A percentile compares a stretch with the other conserved stretches of the same genome.
Evolutionary conservation across 1,140 invertebrate genomes (phyloP).

Genomic region (Diprion similis): DNA sequence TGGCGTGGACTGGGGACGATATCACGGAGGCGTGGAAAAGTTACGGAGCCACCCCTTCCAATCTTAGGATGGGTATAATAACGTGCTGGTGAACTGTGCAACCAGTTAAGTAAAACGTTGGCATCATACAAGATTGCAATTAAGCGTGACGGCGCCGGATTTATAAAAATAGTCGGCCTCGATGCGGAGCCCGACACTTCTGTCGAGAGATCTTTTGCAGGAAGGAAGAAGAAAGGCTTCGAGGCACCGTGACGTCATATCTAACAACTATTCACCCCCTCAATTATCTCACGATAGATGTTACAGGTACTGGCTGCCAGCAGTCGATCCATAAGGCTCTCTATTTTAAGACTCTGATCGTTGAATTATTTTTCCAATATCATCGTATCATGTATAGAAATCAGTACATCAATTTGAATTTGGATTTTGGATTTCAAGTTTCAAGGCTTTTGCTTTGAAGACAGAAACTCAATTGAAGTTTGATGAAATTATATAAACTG

Average conservation of each 20-base stretch:
- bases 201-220: neutral
- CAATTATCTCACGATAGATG: neutral
- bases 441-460: too few relatives aligned
- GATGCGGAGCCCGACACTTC: neutral
- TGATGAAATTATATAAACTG: too few relatives aligned
- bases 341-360: too few relatives aligned
- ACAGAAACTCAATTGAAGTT: too few relatives aligned
- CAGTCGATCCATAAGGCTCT: neutral
- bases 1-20: neutral
- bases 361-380: too few relatives aligned
- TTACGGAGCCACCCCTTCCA: neutral
- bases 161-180: slow-evolving; percentile 38
- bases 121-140: slow-evolving; percentile 42
- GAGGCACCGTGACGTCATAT: neutral
- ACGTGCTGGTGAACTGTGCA: slow-evolving; percentile 31
- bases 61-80: slow-evolving; percentile 23
- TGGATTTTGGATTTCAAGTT: too few relatives aligned
- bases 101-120: slow-evolving; percentile 23
- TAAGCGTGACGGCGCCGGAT: slow-evolving; percentile 41
- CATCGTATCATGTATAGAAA: too few relatives aligned
- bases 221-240: neutral
- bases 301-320: neutral
- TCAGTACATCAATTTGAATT: too few relatives aligned
- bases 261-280: slow-evolving; percentile 13
- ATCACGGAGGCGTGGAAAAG: neutral